phyloP scores from a whole-genome alignment of 1,140 invertebrate species.

The Zaprionus vittiger region DNA sequence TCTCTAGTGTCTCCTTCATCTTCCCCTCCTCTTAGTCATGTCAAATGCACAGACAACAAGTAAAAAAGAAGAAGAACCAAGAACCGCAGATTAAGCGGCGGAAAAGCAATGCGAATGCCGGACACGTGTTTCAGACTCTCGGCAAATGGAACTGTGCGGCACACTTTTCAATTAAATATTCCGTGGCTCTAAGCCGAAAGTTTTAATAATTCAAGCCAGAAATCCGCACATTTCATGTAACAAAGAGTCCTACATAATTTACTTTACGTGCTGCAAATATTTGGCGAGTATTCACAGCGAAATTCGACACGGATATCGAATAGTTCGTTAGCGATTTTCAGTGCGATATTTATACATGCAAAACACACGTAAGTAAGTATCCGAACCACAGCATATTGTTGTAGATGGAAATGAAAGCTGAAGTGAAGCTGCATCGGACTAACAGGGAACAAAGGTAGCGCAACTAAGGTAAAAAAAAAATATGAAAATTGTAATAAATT shows the following conservation, averaged over 20 bases:
- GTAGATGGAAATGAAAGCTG: neutral
- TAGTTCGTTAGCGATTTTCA: constrained; percentile 12
- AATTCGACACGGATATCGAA: constrained; percentile 17
- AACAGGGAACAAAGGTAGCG: neutral
- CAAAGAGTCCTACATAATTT: constrained; percentile 65
- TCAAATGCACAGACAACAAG: constrained; percentile 34
- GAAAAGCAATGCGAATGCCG: constrained; percentile 30
- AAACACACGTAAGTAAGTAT: neutral
- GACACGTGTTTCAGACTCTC: constrained; percentile 30
- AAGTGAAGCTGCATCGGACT: too few relatives aligned
- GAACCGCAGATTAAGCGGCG: constrained; percentile 55
- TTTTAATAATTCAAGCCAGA: constrained; percentile 65
- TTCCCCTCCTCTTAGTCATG: constrained; percentile 16
- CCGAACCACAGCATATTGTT: neutral
- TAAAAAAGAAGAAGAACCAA: constrained; percentile 25
- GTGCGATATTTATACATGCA: constrained; percentile 13
- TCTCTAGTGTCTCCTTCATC: neutral
- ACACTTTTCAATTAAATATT: constrained; percentile 70
- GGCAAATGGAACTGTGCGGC: neutral
- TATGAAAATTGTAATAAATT: neutral
- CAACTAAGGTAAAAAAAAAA: neutral
- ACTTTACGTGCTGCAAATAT: constrained; percentile 49
- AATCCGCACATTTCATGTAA: constrained; percentile 62
- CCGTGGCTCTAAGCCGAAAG: constrained; percentile 45
- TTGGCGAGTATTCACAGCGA: constrained; percentile 41